phyloP scores from a whole-genome alignment of 2,888 invertebrate species.

The Pheosia gnoma region DNA sequence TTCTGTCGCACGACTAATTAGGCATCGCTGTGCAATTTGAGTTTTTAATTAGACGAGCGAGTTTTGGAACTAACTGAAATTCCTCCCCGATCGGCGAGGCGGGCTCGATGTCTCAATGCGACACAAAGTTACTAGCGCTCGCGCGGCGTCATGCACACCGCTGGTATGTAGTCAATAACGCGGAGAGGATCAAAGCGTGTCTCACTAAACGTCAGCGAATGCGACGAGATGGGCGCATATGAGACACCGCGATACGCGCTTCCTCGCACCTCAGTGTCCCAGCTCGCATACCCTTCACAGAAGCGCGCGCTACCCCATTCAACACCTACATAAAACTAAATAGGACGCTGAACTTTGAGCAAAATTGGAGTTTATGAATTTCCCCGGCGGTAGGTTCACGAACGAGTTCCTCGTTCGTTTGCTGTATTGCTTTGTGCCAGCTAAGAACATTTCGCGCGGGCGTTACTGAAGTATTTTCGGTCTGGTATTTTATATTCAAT shows the following conservation, averaged over 20 bases:
- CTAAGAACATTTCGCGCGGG: background rate
- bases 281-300: background rate
- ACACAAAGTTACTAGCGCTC: too few relatives aligned
- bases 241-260: background rate
- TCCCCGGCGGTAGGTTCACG: background rate
- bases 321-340: constrained; percentile 13
- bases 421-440: constrained; percentile 7
- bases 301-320: background rate
- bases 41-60: constrained; percentile 19
- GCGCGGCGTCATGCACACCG: too few relatives aligned
- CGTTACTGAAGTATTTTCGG: background rate
- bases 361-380: constrained; percentile 15
- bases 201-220: background rate
- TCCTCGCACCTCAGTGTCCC: background rate
- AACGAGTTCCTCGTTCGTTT: background rate
- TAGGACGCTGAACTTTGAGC: constrained; percentile 9
- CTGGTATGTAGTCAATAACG: too few relatives aligned
- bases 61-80: constrained; percentile 13
- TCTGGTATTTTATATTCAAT: background rate
- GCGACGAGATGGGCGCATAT: background rate
- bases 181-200: too few relatives aligned
- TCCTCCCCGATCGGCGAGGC: constrained; percentile 1
- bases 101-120: too few relatives aligned
- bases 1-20: constrained; percentile 9
- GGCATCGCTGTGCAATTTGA: constrained; percentile 10